Base-by-base conservation (phyloP, 1,140 invertebrate species). In the Calephelis virginiensis region DNA sequence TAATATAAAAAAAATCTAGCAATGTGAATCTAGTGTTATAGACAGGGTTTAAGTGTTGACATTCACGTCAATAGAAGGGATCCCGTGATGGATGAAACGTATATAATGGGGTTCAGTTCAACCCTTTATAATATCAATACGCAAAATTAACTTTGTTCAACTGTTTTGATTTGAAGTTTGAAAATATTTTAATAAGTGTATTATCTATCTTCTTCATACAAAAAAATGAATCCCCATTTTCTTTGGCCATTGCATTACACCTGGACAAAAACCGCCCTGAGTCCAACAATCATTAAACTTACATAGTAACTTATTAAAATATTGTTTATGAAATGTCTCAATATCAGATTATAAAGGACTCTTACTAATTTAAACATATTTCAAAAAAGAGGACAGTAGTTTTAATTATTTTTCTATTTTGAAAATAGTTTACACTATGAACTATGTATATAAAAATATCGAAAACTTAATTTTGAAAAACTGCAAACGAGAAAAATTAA, bases 1-100 rank as follows among this genome's bases (percentile, higher is more conserved):
- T 4, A 28, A 28, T 28, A 28, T 28, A 4, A 1, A 28, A 28
- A 28, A 28, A 2, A 28, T 28, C 28, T 28, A 4, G 28, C 28
- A 28, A 85, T 86, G 76, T 86, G 70, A 78, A 45, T 68, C 78
- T 66, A 76, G 49, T 59, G 67, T 72, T 59, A 69, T 64, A 63
- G 72, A 68, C 69, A 71, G 73, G 79, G 82, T 81, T 89, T 86
- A 86, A 86, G 82, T 82, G 85, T 85, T 81, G 86, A 86, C 83
- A 79, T 77, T 75, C 70, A 70, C 78, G 80, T 89, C 84, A 86
- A 86, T 85, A 78, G 84, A 81, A 80, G 70, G 74, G 71, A 71
- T 77, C 71, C 66, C 11, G 70, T 89, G 86, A 89, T 89, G 78
- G 83, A 89, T 89, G 83, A 67, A 74, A 70, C 63, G 71, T 63